These are phyloP conservation scores for Alectura lathami DNA, from an alignment of 2,113 vertebrate species.

Conservation along the genomic window DNA sequence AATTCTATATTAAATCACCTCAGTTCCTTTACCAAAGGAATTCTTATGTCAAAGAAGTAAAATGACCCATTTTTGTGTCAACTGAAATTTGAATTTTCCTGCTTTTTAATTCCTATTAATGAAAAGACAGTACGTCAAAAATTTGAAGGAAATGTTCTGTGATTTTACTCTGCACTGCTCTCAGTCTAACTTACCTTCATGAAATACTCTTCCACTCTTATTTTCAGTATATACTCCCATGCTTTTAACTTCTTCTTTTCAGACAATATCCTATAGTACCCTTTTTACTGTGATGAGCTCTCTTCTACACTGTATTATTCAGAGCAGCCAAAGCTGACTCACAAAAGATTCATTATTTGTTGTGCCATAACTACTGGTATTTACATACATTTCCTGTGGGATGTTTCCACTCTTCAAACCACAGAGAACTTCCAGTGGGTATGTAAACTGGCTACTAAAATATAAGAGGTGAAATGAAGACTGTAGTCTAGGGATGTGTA, in stretches of 20 bases:
- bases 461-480: constrained; percentile 39
- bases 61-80: constrained; percentile 15
- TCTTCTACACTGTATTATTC: background rate
- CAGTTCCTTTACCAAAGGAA: background rate
- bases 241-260: constrained; percentile 24
- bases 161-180: background rate
- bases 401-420: constrained; percentile 29
- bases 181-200: background rate
- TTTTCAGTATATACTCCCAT: background rate
- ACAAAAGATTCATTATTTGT: constrained; percentile 63
- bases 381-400: constrained; percentile 59
- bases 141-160: background rate
- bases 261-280: constrained; percentile 3
- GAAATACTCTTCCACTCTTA: background rate
- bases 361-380: constrained; percentile 56
- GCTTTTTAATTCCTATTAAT: background rate
- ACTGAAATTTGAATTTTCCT: background rate
- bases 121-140: background rate
- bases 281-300: constrained; percentile 20
- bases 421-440: background rate
- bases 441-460: constrained; percentile 1
- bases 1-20: background rate
- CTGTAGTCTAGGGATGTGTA: background rate
- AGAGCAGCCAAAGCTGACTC: constrained; percentile 45
- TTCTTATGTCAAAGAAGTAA: background rate